Percentiles rank a stretch among this genome's conserved stretches.
These are phyloP conservation scores for Nymphalis io DNA, from an alignment of 1,140 invertebrate genomes.

Conservation along the genomic window DNA sequence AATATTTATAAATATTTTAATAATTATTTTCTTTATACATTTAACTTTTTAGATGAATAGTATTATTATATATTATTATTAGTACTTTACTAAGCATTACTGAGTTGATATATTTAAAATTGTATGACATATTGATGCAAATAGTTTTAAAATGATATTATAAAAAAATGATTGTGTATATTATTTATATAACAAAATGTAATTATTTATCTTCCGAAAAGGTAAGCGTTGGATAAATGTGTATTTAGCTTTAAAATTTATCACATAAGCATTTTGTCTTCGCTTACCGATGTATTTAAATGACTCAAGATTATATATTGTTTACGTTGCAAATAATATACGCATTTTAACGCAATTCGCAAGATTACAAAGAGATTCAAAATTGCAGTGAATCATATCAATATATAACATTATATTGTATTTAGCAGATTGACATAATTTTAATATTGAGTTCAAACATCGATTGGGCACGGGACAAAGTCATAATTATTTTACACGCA, in stretches of 20 bases:
- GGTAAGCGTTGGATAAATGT: not conserved
- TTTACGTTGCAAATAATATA: slow-evolving; percentile 34
- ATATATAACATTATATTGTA: not conserved
- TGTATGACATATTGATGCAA: too few relatives aligned
- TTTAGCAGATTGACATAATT: slow-evolving; percentile 6
- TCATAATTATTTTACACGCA: not conserved
- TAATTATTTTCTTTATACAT: too few relatives aligned
- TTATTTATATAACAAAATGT: too few relatives aligned
- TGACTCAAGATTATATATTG: slow-evolving; percentile 32
- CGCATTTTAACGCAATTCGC: slow-evolving; percentile 30
- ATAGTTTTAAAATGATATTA: too few relatives aligned
- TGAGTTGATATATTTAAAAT: too few relatives aligned
- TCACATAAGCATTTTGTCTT: slow-evolving; percentile 27
- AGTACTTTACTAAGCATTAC: too few relatives aligned
- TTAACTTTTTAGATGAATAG: too few relatives aligned
- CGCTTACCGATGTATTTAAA: slow-evolving; percentile 21
- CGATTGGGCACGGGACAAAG: not conserved
- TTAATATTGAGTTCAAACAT: slow-evolving; percentile 1
- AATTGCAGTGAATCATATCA: slow-evolving; percentile 11
- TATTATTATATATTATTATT: too few relatives aligned
- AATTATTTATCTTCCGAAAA: too few relatives aligned
- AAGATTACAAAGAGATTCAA: slow-evolving; percentile 21
- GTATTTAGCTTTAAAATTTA: slow-evolving; percentile 30
- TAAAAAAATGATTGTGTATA: too few relatives aligned
- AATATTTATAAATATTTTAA: too few relatives aligned